These are phyloP conservation scores for Anastrepha obliqua DNA, from an alignment of 1,140 invertebrate genomes.

Conservation along the genomic window DNA sequence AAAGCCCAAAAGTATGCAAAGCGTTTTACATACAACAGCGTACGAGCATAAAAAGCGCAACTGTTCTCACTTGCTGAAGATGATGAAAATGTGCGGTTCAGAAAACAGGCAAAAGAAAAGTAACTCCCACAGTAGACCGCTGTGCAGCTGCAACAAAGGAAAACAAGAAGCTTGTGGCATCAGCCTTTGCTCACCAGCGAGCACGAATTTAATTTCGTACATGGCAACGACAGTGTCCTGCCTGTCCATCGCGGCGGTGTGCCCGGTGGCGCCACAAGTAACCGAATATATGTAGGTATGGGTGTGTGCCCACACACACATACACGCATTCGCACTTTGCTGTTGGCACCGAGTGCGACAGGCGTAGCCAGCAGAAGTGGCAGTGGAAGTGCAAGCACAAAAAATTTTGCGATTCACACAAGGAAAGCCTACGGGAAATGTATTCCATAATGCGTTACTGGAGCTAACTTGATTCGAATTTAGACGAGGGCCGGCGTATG, in stretches of 20 bases:
- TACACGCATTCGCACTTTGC: not conserved
- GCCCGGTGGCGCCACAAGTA: not conserved
- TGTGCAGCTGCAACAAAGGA: not conserved
- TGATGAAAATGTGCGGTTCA: not conserved
- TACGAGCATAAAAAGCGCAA: not conserved
- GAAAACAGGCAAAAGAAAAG: not conserved
- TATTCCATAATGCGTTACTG: not conserved
- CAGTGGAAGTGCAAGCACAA: not conserved
- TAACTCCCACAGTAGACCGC: not conserved
- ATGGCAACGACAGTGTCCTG: constrained; percentile 6
- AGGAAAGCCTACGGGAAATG: constrained; percentile 39
- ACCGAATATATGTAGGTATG: not conserved
- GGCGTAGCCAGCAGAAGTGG: not conserved
- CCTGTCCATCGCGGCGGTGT: not conserved
- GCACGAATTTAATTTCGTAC: constrained; percentile 48
- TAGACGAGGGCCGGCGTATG: not conserved
- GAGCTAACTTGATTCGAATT: not conserved
- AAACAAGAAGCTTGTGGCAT: not conserved
- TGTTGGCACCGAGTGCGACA: not conserved
- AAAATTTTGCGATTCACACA: not conserved
- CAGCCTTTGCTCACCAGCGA: not conserved
- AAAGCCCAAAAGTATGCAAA: constrained; percentile 34
- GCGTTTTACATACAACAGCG: not conserved
- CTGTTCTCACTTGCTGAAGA: constrained; percentile 9
- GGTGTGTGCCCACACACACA: not conserved